Evolutionary conservation across 2,113 vertebrate species (phyloP), one percentile per base, ranked within the genome.

Genomic region (Leiothrix lutea): DNA sequence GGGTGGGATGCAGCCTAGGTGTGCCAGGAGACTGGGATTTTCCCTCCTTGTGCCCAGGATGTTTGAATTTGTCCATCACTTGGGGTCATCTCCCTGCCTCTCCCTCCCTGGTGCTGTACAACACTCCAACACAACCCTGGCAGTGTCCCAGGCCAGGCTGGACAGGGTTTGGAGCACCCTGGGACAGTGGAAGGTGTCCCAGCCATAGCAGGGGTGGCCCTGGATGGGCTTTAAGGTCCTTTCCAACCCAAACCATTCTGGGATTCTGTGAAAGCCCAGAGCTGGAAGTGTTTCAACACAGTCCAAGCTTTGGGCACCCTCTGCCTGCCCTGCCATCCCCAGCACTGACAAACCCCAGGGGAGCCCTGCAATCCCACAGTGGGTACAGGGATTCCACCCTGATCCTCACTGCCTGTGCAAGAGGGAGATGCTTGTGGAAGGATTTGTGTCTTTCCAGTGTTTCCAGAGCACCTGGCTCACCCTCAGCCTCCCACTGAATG

Each of bases 101-200:
- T 38, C 36, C 36, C 36, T 38, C 36, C 36, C 36, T 31, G 24
- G 14, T 82, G 47, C 60, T 75, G 14, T 9, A 17, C 14, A 26
- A 4, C 5, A 12, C 45, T 53, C 28, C 36, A 33, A 3, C 26
- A n/a, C 17, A 58, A 6, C 31, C 61, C 70, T 82, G 79, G 60
- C 5, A 6, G 11, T 47, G 38, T 0, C n/a, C n/a, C 0, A 53
- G n/a, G 19, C n/a, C 45, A 38, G 45, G 28, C 5, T 67, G 78
- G 78, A 25, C 8, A 7, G 53, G 18, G 28, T 19, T 66, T 1
- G 53, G 53, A 67, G 51, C 53, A 81, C 0, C 33, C 38, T 60
- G 78, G 24, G 51, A 16, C 12, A 21, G 23, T 11, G 60, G 28
- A 0, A 81, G 60, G 45, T 74, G 77, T 45, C 36, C 51, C 60